Base-by-base conservation (phyloP, 2,113 vertebrate genomes). In the Brachionichthys hirsutus region DNA sequence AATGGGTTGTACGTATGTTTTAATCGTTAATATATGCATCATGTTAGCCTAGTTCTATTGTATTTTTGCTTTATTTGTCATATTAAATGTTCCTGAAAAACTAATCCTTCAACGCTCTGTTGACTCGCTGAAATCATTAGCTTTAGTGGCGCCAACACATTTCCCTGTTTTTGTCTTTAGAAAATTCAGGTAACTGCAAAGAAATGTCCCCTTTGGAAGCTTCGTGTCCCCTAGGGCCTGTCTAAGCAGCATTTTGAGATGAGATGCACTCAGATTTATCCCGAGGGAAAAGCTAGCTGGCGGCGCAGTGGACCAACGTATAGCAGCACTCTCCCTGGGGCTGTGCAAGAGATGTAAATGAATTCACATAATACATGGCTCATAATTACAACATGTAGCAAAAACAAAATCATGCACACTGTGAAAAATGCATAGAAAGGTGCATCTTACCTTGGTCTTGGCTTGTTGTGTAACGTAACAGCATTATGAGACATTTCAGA, bases 231-330 rank as follows among this genome's bases (percentile, higher is more conserved):
- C 67, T 9, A 41, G 79, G 88, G 63, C 60, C 45, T 41, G 42
- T 81, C 66, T 73, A 80, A 75, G 78, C 63, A 81, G 80, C 36
- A 42, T 68, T 88, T 76, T 77, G 75, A 85, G 82, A 75, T 46
- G 44, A 71, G 72, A 74, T 62, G 64, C 62, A 63, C 68, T 15
- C 14, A 49, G 64, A 83, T 67, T 67, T 60, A 36, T 84, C 80
- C 78, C 64, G 1, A 34, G 78, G 78, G 76, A 73, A 18, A 41
- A 36, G 17, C 61, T 38, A 81, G 73, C 80, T 63, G 78, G 68
- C 78, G 75, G 73, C 71, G 48, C 58, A 15, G 54, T 16, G 57
- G 85, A 73, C 61, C 67, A 59, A 61, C 71, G 49, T 50, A 2
- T 64, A 59, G 47, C n/a, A 55, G 67, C 62, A n/a, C 42, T 58